Percentiles rank a stretch among this genome's conserved stretches.
Evolutionary conservation across 1,140 invertebrate genomes (phyloP).

Genomic region (Lepidurus couesii): DNA sequence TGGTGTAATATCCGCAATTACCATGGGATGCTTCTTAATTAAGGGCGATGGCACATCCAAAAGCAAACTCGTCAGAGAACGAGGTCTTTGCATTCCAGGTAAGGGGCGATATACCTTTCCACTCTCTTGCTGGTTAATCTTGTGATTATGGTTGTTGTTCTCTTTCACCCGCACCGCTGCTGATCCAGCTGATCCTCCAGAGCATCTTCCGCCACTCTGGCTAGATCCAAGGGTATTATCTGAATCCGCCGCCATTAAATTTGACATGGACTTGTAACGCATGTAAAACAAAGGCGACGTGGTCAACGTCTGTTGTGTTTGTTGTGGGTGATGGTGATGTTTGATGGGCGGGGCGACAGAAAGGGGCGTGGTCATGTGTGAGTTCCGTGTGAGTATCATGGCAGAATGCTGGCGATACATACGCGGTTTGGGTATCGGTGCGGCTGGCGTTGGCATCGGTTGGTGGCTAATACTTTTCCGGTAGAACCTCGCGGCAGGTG

Average conservation of each 20-base stretch:
- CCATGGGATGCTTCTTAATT: slow-evolving; percentile 43
- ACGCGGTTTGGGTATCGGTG: slow-evolving; percentile 33
- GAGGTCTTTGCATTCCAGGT: slow-evolving; percentile 48
- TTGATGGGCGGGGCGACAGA: background rate
- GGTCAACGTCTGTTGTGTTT: slow-evolving; percentile 29
- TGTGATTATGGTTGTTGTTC: background rate
- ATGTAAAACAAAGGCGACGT: slow-evolving; percentile 72
- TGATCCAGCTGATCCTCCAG: slow-evolving; percentile 67
- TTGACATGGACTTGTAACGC: slow-evolving; percentile 72
- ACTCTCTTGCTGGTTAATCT: background rate
- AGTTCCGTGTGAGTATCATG: background rate
- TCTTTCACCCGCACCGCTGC: slow-evolving; percentile 42
- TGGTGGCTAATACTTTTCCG: background rate
- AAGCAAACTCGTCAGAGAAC: slow-evolving; percentile 77
- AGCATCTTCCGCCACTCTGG: slow-evolving; percentile 75
- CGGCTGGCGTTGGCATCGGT: background rate
- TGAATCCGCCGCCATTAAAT: slow-evolving; percentile 70
- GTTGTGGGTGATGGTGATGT: slow-evolving; percentile 21
- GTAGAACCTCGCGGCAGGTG: background rate
- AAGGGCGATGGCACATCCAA: slow-evolving; percentile 54
- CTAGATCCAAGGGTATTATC: slow-evolving; percentile 78
- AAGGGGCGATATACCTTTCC: slow-evolving; percentile 14
- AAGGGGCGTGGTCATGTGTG: background rate
- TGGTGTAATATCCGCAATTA: slow-evolving; percentile 45
- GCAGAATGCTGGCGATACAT: slow-evolving; percentile 35